These are phyloP conservation scores for Ophion slaviceki DNA, from an alignment of 2,888 invertebrate species.

Conservation along the genomic window DNA sequence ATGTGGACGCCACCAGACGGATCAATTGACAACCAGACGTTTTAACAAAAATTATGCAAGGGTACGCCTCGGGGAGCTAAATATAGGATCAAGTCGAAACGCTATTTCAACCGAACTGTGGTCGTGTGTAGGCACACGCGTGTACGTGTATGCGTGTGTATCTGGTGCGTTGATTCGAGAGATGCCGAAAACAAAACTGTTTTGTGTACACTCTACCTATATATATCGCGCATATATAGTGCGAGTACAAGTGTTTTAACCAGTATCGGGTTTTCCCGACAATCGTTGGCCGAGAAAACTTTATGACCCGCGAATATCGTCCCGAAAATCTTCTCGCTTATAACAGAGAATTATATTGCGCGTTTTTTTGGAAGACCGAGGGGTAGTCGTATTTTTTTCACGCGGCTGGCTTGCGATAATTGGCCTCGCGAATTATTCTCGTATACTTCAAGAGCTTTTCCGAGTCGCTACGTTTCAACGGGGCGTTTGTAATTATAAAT, in stretches of 20 bases:
- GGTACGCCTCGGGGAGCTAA: conserved; percentile 63
- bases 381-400: not conserved
- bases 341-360: conserved; percentile 10
- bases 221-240: conserved; percentile 9
- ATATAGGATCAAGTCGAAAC: conserved; percentile 65
- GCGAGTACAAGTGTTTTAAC: conserved; percentile 41
- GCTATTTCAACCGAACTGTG: conserved; percentile 65
- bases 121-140: not conserved
- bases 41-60: conserved; percentile 69
- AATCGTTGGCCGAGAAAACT: conserved; percentile 42
- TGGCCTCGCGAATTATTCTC: not conserved
- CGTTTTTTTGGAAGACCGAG: not conserved
- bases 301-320: conserved; percentile 35
- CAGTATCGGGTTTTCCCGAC: conserved; percentile 61
- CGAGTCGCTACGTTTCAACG: not conserved
- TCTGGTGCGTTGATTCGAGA: conserved; percentile 61
- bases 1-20: conserved; percentile 44
- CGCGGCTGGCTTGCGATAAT: not conserved
- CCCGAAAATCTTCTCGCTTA: conserved; percentile 19
- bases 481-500: conserved; percentile 2
- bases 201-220: conserved; percentile 38
- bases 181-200: conserved; percentile 59
- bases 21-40: conserved; percentile 62
- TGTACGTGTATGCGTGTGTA: conserved; percentile 24
- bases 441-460: not conserved